These are phyloP conservation scores for Ctenodactylus gundi DNA, from an alignment of 2,113 vertebrate genomes.

Conservation along the genomic window DNA sequence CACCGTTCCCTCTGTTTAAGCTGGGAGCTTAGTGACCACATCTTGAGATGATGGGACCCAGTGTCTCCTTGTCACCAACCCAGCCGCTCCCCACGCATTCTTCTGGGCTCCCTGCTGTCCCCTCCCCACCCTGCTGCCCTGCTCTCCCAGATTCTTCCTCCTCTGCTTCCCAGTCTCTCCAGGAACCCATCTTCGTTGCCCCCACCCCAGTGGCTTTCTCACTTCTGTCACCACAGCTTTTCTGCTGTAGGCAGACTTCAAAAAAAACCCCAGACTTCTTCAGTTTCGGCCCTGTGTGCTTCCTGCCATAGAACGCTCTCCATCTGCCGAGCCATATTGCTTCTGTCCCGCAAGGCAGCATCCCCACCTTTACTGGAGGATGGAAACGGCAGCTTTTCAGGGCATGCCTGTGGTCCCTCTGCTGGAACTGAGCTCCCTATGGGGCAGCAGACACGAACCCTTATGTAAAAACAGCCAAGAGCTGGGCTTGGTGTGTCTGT, in stretches of 20 bases:
- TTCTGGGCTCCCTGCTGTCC: not conserved
- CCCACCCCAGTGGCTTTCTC: conserved; percentile 25
- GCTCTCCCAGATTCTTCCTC: not conserved
- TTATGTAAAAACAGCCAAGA: conserved; percentile 16
- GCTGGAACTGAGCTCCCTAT: not conserved
- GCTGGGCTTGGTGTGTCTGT: too few species aligned
- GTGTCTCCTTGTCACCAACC: conserved; percentile 62
- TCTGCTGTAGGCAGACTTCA: conserved; percentile 22
- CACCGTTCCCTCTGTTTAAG: not conserved
- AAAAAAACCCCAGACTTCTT: conserved; percentile 1
- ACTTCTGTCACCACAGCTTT: conserved; percentile 21
- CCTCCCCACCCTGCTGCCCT: not conserved
- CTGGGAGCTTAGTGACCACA: not conserved
- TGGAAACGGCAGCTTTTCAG: not conserved
- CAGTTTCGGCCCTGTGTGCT: conserved; percentile 23
- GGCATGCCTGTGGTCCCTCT: not conserved
- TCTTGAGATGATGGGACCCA: not conserved
- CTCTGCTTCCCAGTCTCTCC: not conserved
- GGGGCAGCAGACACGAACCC: not conserved
- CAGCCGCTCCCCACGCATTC: not conserved
- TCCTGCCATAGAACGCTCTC: not conserved
- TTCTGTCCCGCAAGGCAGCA: not conserved
- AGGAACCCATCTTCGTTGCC: not conserved
- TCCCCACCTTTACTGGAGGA: not conserved
- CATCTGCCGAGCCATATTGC: conserved; percentile 64